Conservation (phyloP, 2,113 vertebrate species). For the Erythrocebus patas region DNA sequence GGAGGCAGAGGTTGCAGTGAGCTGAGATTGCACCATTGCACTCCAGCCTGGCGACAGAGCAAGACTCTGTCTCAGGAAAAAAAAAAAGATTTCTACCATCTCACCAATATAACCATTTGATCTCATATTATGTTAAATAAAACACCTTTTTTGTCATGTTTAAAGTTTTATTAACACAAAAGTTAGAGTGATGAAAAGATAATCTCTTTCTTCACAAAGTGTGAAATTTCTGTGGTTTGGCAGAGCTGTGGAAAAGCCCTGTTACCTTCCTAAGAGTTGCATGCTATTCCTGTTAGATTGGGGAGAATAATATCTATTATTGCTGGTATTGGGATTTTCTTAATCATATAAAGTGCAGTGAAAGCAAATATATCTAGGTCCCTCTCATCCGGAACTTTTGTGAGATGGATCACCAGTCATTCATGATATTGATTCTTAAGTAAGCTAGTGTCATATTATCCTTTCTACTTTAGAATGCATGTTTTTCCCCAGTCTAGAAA, state of each 20-base stretch:
- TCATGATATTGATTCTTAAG: background rate
- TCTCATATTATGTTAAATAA: background rate
- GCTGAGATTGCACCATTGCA: no score
- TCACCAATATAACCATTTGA: slow-evolving; percentile 38
- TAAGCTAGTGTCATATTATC: background rate
- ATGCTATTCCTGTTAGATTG: background rate
- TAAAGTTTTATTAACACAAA: slow-evolving; percentile 59
- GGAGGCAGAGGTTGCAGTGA: no score
- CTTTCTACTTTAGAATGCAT: background rate
- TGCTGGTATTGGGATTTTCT: background rate
- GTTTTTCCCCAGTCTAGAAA: background rate
- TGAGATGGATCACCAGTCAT: background rate
- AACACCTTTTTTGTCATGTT: background rate
- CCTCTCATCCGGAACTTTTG: background rate
- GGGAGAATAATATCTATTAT: background rate
- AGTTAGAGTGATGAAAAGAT: slow-evolving; percentile 55
- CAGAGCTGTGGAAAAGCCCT: background rate
- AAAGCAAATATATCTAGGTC: background rate
- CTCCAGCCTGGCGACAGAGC: no score
- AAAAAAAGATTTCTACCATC: background rate
- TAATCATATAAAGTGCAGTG: background rate
- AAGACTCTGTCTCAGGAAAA: no score
- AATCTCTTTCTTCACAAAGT: slow-evolving; percentile 34
- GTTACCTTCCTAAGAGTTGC: background rate
- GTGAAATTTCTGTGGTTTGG: background rate